Conservation (phyloP, 1,140 invertebrate genomes). For the Nasonia longicornis region DNA sequence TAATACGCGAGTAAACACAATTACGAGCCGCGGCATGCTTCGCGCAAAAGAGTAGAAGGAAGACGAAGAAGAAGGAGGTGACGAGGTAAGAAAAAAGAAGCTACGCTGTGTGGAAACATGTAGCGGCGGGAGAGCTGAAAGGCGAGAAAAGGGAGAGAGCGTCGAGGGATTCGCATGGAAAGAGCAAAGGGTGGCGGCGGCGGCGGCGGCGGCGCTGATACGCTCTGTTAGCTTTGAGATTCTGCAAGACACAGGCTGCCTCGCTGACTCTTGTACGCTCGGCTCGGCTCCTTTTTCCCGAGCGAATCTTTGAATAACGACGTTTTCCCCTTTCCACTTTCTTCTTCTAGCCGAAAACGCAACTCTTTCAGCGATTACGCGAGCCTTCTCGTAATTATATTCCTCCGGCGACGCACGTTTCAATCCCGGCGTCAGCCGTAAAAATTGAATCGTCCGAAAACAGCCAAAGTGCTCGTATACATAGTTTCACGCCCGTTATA, state of each 20-base stretch:
- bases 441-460: no score
- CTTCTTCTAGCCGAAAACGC: no score
- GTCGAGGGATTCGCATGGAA: neutral
- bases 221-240: slow-evolving; percentile 27
- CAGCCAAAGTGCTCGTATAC: no score
- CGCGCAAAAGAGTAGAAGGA: neutral
- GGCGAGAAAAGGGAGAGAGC: neutral
- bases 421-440: no score
- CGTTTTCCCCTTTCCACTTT: neutral
- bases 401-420: no score
- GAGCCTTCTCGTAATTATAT: no score
- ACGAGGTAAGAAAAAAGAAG: neutral
- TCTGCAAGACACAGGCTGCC: slow-evolving; percentile 16
- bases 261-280: neutral
- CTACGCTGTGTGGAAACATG: no score
- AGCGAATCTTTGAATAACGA: slow-evolving; percentile 34
- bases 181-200: neutral
- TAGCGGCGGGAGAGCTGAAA: neutral
- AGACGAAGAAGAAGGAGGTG: neutral
- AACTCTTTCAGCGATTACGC: no score
- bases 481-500: no score
- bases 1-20: slow-evolving; percentile 36
- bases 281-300: neutral
- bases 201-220: neutral
- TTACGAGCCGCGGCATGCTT: neutral